These are phyloP conservation scores for Agrypnus murinus DNA, from an alignment of 2,888 invertebrate genomes.

Conservation along the genomic window DNA sequence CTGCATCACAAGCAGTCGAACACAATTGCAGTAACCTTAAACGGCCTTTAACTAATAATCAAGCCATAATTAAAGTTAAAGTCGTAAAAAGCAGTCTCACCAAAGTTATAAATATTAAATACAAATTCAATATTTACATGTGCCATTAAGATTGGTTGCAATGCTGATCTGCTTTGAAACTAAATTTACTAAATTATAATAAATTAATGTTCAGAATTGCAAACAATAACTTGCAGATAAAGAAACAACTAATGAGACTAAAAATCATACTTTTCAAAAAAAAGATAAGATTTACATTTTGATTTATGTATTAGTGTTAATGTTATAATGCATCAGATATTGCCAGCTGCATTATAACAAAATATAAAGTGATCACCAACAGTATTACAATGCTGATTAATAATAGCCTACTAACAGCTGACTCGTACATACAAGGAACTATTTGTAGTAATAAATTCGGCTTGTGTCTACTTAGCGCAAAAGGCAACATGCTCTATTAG, in stretches of 20 bases:
- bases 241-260: slow-evolving; percentile 21
- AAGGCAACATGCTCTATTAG: slow-evolving; percentile 41
- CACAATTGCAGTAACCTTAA: slow-evolving; percentile 57
- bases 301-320: not conserved
- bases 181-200: slow-evolving; percentile 24
- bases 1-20: slow-evolving; percentile 61
- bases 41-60: slow-evolving; percentile 21
- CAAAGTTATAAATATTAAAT: slow-evolving; percentile 46
- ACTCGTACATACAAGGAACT: slow-evolving; percentile 39
- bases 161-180: slow-evolving; percentile 33
- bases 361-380: slow-evolving; percentile 9
- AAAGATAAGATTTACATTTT: slow-evolving; percentile 13
- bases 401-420: slow-evolving; percentile 19
- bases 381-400: not conserved
- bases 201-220: slow-evolving; percentile 44
- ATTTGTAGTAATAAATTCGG: slow-evolving; percentile 41
- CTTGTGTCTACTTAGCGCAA: slow-evolving; percentile 37
- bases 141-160: slow-evolving; percentile 47
- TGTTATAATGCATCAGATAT: not conserved
- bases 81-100: slow-evolving; percentile 51
- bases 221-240: slow-evolving; percentile 46
- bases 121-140: slow-evolving; percentile 44
- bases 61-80: slow-evolving; percentile 43
- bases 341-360: not conserved
- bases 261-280: not conserved